Evolutionary conservation across 2,888 invertebrate genomes (phyloP).

Genomic region (Lithophane ornitopus): DNA sequence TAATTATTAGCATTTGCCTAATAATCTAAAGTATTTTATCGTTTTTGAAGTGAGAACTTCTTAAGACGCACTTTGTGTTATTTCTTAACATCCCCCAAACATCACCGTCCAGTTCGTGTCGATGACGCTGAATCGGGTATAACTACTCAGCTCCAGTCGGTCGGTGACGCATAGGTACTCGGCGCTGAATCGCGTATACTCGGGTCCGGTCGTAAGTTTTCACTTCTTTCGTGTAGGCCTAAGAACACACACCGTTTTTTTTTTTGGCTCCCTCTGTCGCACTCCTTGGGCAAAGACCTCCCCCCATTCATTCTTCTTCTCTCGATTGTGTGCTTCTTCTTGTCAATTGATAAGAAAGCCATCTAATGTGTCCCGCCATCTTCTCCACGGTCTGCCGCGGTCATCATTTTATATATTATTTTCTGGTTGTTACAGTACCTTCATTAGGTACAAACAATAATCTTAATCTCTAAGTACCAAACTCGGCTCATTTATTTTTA

Average conservation of each 20-base stretch:
- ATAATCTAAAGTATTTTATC: no score
- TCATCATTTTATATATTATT: not conserved
- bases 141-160: not conserved
- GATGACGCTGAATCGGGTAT: not conserved
- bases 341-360: not conserved
- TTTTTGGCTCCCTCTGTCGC: not conserved
- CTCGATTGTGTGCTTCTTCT: not conserved
- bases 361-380: not conserved
- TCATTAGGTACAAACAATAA: not conserved
- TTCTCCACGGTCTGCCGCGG: not conserved
- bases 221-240: not conserved
- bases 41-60: not conserved
- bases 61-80: not conserved
- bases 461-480: constrained; percentile 10
- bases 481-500: constrained; percentile 34
- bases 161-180: not conserved
- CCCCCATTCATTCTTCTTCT: no score
- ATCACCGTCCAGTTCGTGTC: not conserved
- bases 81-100: not conserved
- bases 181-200: not conserved
- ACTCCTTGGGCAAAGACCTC: not conserved
- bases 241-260: not conserved
- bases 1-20: no score
- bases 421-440: not conserved
- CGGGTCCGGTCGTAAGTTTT: not conserved